A percentile compares a stretch with the other conserved stretches of the same genome.
Evolutionary conservation across 1,140 invertebrate genomes (phyloP).

Genomic region (Pseudoatta argentina): DNA sequence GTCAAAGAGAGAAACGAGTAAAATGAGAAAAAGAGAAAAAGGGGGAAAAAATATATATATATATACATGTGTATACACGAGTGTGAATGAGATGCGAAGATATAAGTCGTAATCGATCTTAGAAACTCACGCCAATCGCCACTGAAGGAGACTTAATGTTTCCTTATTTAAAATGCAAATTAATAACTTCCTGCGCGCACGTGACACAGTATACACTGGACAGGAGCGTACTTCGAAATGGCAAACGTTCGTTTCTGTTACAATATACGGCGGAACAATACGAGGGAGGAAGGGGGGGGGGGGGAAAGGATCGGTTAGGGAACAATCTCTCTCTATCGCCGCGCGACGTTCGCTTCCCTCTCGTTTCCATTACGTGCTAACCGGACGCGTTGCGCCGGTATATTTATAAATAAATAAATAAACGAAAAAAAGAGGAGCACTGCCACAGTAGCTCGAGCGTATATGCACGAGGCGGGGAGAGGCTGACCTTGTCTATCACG

Average conservation of each 20-base stretch:
- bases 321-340: background rate
- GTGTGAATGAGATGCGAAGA: background rate
- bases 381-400: slow-evolving; percentile 62
- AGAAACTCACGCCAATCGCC: background rate
- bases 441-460: slow-evolving; percentile 69
- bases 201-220: background rate
- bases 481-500: slow-evolving; percentile 87
- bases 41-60: background rate
- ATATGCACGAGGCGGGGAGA: slow-evolving; percentile 74
- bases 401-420: slow-evolving; percentile 83
- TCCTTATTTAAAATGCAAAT: slow-evolving; percentile 54
- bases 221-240: background rate
- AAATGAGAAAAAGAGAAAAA: background rate
- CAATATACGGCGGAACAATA: background rate
- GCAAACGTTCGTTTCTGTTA: background rate
- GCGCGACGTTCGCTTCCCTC: slow-evolving; percentile 18
- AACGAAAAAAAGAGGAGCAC: slow-evolving; percentile 74
- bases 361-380: slow-evolving; percentile 52
- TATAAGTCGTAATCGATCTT: slow-evolving; percentile 1
- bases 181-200: slow-evolving; percentile 18
- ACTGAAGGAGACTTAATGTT: slow-evolving; percentile 4
- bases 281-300: background rate
- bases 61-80: background rate
- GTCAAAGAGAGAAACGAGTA: background rate
- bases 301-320: background rate